Conservation (phyloP, 2,113 vertebrate genomes). For the Scophthalmus maximus region DNA sequence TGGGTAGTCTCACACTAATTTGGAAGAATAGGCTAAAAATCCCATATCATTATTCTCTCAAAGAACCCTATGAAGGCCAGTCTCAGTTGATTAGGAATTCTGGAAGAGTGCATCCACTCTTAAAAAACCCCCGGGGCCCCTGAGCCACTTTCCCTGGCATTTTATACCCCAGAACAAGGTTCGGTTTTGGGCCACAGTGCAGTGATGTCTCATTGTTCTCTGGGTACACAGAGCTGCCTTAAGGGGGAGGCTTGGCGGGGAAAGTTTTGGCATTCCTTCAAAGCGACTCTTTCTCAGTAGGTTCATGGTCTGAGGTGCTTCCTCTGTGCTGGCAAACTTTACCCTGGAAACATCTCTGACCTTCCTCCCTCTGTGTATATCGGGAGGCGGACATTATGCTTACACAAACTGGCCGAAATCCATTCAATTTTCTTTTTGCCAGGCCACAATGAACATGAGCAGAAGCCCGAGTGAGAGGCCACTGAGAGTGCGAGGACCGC, state of each 20-base stretch:
- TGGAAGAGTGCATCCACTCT: conserved; percentile 32
- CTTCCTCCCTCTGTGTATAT: conserved; percentile 18
- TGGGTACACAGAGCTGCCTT: conserved; percentile 49
- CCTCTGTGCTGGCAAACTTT: conserved; percentile 44
- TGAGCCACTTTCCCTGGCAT: conserved; percentile 30
- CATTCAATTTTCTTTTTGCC: conserved; percentile 36
- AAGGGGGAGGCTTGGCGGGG: conserved; percentile 31
- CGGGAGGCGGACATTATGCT: conserved; percentile 42
- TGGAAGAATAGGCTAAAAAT: conserved; percentile 15
- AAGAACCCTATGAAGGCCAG: conserved; percentile 11
- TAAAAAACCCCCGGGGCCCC: conserved; percentile 20
- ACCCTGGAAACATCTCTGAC: conserved; percentile 51
- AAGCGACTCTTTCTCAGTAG: conserved; percentile 47
- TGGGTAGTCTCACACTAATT: conserved; percentile 14
- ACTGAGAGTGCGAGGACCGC: conserved; percentile 19
- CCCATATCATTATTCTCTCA: conserved; percentile 4
- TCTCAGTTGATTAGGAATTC: conserved; percentile 44
- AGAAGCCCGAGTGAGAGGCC: conserved; percentile 38
- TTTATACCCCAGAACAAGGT: conserved; percentile 36
- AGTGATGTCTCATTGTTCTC: conserved; percentile 53
- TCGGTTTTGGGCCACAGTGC: conserved; percentile 37
- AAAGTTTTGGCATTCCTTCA: conserved; percentile 53
- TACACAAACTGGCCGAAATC: conserved; percentile 45
- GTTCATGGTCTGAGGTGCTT: conserved; percentile 41
- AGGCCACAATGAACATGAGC: conserved; percentile 51